Base-by-base conservation (phyloP, 2,797 vertebrate genomes). In the Alfaro cultratus region DNA sequence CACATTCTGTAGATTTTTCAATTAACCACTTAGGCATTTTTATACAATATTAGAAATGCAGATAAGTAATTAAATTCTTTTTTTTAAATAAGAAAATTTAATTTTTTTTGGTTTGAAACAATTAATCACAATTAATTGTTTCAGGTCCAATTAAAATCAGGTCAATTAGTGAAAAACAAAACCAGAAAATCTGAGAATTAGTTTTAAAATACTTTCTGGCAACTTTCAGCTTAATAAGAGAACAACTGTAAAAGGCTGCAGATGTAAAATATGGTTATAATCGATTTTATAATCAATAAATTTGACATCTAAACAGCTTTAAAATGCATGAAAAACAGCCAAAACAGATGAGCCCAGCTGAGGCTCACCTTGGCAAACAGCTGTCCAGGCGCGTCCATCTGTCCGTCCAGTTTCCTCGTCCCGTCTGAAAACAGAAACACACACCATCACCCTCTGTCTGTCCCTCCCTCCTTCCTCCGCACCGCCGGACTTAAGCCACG, bases 341-440 rank as follows among this genome's bases (percentile, higher is more conserved):
- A 15, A 57, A 15, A 55, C 23, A 8, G 18, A 11, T 29, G 31
- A 62, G 15, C 16, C 31, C 18, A 8, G 31, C 29, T 6, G 60
- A 18, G 2, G 18, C 74, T 81, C 94, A 98, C 97, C 97, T 97
- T 97, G 82, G 94, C 87, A 91, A 98, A 98, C 94, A 98, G 96
- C 86, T 96, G 96, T 83, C 96, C 93, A 36, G 97, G 96, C 79
- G 97, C 97, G 90, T 98, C 97, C 92, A 94, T 93, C 90, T 95
- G 96, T 80, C 93, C 95, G 49, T 96, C 95, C 88, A 96, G 94
- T 91, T 97, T 98, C 95, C 97, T 98, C 18, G 94, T 95, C 90
- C 97, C 96, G 95, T 98, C 97, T 98, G 94, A 71, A 83, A 79
- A 67, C 43, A 85, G 4, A 85, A 5, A 67, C 67, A 67, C n/a